Base-by-base conservation (phyloP, 2,113 vertebrate genomes). In the Albula glossodonta region DNA sequence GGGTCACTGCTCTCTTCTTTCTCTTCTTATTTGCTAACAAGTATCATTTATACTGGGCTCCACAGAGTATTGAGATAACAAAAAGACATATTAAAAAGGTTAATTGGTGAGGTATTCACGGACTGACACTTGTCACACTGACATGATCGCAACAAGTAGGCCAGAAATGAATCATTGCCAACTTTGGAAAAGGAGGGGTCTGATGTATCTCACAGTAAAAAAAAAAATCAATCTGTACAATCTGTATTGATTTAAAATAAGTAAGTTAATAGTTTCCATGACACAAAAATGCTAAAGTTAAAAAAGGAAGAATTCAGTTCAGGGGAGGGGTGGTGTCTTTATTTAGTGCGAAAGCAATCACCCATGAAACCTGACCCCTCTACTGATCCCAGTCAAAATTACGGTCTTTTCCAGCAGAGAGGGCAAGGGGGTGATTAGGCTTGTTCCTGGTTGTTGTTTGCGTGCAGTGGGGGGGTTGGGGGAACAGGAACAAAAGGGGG, bases 351-450 rank as follows among this genome's bases (percentile, higher is more conserved):
- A 74, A 74, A 22, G n/a, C 2, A 9, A 74, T 31, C 22, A n/a
- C 70, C n/a, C 5, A 48, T 50, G 78, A 79, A 49, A 50, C 78
- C 8, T 22, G 5, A 74, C 19, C 70, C 31, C 22, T 74, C 22
- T 22, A n/a, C n/a, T 22, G 22, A 74, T 74, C 70, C 70, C 70
- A 74, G 31, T 2, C n/a, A 9, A 74, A 74, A 74, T 74, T 31
- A n/a, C 70, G n/a, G 8, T 22, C 70, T 31, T 31, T 5, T 74
- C 70, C 70, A 31, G 5, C 0, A 19, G 51, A 31, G n/a, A 19
- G 19, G 80, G 51, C 3, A 19, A 56, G n/a, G n/a, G 7, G 84
- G 77, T 79, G 41, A 85, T 85, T 50, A 85, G 84, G 51, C 51
- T 48, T 50, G 56, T 31, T 63, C 84, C 84, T 22, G 41, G 78